Conservation (phyloP, 2,888 invertebrate species). For the Gandaritis pyraliata region DNA sequence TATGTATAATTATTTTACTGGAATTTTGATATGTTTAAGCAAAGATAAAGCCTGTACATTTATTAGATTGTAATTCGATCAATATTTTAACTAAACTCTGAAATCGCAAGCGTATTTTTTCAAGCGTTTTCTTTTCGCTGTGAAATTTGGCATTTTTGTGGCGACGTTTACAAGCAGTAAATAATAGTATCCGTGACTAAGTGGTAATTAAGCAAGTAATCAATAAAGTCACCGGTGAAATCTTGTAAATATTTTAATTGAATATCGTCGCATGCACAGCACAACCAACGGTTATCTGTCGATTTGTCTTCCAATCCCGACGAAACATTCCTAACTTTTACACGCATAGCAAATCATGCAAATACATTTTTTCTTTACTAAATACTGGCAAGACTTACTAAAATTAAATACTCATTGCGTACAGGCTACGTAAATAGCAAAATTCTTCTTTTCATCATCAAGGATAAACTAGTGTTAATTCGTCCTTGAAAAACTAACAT, state of each 20-base stretch:
- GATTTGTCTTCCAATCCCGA: conserved; percentile 36
- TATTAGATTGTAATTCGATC: conserved; percentile 1
- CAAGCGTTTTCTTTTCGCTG: no score
- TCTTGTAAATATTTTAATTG: conserved; percentile 39
- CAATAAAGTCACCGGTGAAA: conserved; percentile 38
- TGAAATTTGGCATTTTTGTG: no score
- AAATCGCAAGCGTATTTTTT: no score
- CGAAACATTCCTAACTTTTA: conserved; percentile 44
- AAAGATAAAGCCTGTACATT: conserved; percentile 7
- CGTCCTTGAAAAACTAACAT: no score
- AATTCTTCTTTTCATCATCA: conserved; percentile 11
- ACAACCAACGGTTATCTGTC: conserved; percentile 23
- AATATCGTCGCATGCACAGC: conserved; percentile 45
- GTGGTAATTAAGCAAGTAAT: conserved; percentile 10
- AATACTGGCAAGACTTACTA: no score
- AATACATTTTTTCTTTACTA: conserved; percentile 17
- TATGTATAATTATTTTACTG: conserved; percentile 21
- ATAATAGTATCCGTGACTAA: conserved; percentile 17
- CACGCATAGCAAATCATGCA: conserved; percentile 44
- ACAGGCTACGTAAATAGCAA: no score
- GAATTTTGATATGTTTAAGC: conserved; percentile 14
- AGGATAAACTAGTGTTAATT: no score
- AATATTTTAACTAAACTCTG: no score
- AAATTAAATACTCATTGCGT: no score
- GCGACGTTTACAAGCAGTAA: not conserved